These are phyloP conservation scores for Andrena dorsata DNA, from an alignment of 2,888 invertebrate genomes.

Conservation along the genomic window DNA sequence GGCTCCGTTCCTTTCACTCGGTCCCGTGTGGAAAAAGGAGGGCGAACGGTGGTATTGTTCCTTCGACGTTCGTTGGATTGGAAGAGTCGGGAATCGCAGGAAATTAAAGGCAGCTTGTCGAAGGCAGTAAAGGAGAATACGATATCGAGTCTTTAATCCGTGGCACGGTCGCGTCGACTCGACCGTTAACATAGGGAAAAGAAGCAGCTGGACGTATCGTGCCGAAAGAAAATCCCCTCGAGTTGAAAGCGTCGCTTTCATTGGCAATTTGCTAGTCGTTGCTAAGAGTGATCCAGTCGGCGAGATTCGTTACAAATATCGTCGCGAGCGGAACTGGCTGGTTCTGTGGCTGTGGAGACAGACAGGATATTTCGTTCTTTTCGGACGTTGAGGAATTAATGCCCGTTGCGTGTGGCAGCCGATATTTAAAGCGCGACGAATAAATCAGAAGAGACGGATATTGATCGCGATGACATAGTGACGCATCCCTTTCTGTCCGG, in stretches of 20 bases:
- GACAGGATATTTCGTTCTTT: neutral
- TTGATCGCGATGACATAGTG: conserved; percentile 34
- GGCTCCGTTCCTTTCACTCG: conserved; percentile 24
- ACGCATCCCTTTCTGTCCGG: neutral
- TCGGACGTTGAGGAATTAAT: conserved; percentile 22
- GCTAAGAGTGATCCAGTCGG: neutral
- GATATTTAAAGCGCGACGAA: conserved; percentile 28
- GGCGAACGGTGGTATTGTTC: conserved; percentile 57
- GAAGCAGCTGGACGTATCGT: neutral
- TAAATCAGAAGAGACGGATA: conserved; percentile 36
- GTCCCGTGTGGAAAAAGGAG: conserved; percentile 33
- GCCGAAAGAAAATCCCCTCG: neutral
- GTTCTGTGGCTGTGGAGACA: too few species aligned
- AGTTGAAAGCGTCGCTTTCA: neutral
- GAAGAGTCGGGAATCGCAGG: conserved; percentile 72
- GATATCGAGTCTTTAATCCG: conserved; percentile 26
- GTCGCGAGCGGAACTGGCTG: neutral
- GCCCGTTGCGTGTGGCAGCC: conserved; percentile 16
- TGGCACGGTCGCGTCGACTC: neutral
- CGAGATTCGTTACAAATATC: neutral
- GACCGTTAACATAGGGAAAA: conserved; percentile 4
- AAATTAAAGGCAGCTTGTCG: conserved; percentile 74
- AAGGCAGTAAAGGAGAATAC: conserved; percentile 53
- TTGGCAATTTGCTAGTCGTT: too few species aligned
- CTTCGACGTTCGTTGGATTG: conserved; percentile 66